A percentile compares a stretch with the other conserved stretches of the same genome.
Conservation (phyloP, 2,113 vertebrate genomes). For the Podocnemis expansa region DNA sequence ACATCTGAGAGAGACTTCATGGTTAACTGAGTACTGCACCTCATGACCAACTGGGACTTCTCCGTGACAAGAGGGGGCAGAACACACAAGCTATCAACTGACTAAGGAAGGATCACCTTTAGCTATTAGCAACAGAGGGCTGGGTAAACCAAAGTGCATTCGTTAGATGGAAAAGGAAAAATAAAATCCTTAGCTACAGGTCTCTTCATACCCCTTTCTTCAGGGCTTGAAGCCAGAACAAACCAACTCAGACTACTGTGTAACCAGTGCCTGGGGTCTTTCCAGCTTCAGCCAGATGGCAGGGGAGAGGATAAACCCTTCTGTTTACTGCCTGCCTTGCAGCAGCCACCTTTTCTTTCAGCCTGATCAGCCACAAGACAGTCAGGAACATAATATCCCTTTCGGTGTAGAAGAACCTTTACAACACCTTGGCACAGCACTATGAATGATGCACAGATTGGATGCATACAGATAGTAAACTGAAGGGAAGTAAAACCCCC, state of each 20-base stretch:
- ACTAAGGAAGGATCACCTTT: not conserved
- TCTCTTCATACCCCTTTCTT: not conserved
- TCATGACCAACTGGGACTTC: too few relatives aligned
- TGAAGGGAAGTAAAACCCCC: not conserved
- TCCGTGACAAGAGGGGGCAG: not conserved
- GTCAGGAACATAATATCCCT: not conserved
- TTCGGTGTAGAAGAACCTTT: slow-evolving; percentile 3
- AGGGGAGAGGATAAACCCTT: not conserved
- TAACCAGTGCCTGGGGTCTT: not conserved
- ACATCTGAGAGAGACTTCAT: not conserved
- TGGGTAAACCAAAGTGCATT: not conserved
- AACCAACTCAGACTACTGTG: not conserved
- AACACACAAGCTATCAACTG: not conserved
- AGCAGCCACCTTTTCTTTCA: not conserved
- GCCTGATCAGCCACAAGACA: slow-evolving; percentile 5
- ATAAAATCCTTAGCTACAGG: not conserved
- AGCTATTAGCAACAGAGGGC: not conserved
- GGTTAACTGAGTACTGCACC: not conserved
- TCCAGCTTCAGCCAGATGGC: slow-evolving; percentile 18
- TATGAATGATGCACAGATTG: not conserved
- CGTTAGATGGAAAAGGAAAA: not conserved
- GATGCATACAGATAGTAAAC: slow-evolving; percentile 19
- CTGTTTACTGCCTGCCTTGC: too few relatives aligned
- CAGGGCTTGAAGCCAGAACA: not conserved
- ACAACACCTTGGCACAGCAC: not conserved